Conservation (phyloP, 2,797 vertebrate genomes). For the Pteronotus mesoamericanus region DNA sequence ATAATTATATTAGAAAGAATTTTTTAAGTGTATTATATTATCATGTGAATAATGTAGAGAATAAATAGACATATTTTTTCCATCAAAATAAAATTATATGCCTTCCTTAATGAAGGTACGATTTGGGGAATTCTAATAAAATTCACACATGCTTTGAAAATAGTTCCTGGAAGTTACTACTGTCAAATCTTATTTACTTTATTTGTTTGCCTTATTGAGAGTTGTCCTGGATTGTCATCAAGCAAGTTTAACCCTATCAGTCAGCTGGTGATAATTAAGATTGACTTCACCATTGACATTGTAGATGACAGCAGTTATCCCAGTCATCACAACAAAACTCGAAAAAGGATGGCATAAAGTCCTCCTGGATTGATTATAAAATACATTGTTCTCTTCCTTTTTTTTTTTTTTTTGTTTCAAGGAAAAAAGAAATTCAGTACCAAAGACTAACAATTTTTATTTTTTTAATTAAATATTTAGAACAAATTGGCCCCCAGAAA, state of each 20-base stretch:
- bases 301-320: not conserved
- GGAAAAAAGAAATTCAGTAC: not conserved
- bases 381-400: not conserved
- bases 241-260: not conserved
- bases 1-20: not conserved
- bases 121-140: constrained; percentile 10
- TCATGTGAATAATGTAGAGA: not conserved
- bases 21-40: not conserved
- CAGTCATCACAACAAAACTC: not conserved
- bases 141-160: not conserved
- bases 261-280: constrained; percentile 28
- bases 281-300: not conserved
- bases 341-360: not conserved
- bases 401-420: too few relatives aligned
- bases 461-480: constrained; percentile 34
- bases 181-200: not conserved
- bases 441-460: not conserved
- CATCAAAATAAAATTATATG: not conserved
- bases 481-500: not conserved
- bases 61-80: not conserved
- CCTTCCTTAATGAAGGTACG: not conserved
- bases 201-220: constrained; percentile 39
- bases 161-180: not conserved
- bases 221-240: not conserved
- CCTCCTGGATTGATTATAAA: not conserved